Evolutionary conservation across 2,888 invertebrate genomes (phyloP), one percentile per base, ranked within the genome.

Genomic region (Halictus quadricinctus): DNA sequence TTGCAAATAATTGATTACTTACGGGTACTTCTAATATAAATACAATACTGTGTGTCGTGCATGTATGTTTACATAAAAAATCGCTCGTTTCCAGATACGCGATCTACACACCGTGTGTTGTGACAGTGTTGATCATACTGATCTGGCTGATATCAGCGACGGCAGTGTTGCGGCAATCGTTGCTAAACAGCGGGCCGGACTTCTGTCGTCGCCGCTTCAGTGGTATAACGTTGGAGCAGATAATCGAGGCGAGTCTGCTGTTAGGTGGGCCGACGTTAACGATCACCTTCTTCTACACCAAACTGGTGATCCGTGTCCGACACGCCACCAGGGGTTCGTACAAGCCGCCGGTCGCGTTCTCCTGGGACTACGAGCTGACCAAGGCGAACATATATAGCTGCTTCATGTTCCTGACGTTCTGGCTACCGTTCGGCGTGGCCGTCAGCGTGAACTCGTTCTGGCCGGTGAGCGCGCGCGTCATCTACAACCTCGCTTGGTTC

Each of bases 401-500:
- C 91, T 84, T 96, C 8, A 90, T 97, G 25, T 97, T 96, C 94
- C 94, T 96, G 10, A 79, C 95, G 0, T 96, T 96, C 89, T 97
- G 97, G 97, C 89, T 96, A 48, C 97, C 97, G 0, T 97, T 97
- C 91, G 95, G 96, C 0, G 93, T 96, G 5, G 95, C 96, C 0
- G 94, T 97, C 2, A 95, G 96, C 77, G 91, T 96, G 10, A 96
- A 96, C 84, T 95, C 96, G 18, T 95, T 95, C 58, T 95, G 96
- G 3, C 90, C 92, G 3, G 94, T 95, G 0, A 95, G 95, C 21
- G 95, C 96, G 81, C 93, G 95, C 3, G 94, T 95, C n/a, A 97
- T 96, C 93, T 97, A 97, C 93, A 96, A 96, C 88, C 94, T 96
- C 72, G 96, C 96, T 21, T 97, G 97, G 97, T 92, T 97, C 80